Base-by-base conservation (phyloP, 1,140 invertebrate genomes). In the Archivesica marissinica region DNA sequence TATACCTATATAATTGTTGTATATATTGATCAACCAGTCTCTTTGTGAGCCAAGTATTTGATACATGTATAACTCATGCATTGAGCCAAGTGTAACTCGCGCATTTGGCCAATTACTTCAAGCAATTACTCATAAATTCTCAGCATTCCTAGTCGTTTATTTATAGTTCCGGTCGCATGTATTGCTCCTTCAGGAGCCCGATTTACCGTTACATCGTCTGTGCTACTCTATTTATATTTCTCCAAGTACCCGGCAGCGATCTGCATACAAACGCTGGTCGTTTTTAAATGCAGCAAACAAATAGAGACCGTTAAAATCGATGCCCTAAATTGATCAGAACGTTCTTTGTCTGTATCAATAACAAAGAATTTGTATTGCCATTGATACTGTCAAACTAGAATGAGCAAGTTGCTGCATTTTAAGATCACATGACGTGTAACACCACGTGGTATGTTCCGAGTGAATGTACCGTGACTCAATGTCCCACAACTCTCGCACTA, bases 391-490 rank as follows among this genome's bases (percentile, higher is more conserved):
- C 28, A 25, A 72, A 72, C 79, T 47, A 54, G 80, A 75, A 61
- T 44, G 28, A 54, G 28, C 80, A 74, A 52, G 80, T 61, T 54
- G 25, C n/a, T 15, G 23, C n/a, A n/a, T n/a, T n/a, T n/a, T 64
- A 64, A 25, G 33, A 35, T 64, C 15, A 35, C 30, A 35, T 64
- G 30, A 72, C 61, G 59, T 66, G 23, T 47, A 20, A 41, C 50
- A 66, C 23, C 56, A 64, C 25, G 76, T 44, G 54, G 15, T 78
- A 11, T 4, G 23, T 41, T 39, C 38, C 35, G 7, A 76, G 33
- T 79, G 28, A 50, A 66, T 64, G 56, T 66, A 74, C 30, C 80
- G 70, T 83, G 80, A 83, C 80, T 83, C 80, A 74, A 82, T 72
- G 38, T 35, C 54, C 33, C 39, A 50, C 35, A 59, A 50, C n/a